Base-by-base conservation (phyloP, 2,888 invertebrate genomes). In the Drosophila greeni region DNA sequence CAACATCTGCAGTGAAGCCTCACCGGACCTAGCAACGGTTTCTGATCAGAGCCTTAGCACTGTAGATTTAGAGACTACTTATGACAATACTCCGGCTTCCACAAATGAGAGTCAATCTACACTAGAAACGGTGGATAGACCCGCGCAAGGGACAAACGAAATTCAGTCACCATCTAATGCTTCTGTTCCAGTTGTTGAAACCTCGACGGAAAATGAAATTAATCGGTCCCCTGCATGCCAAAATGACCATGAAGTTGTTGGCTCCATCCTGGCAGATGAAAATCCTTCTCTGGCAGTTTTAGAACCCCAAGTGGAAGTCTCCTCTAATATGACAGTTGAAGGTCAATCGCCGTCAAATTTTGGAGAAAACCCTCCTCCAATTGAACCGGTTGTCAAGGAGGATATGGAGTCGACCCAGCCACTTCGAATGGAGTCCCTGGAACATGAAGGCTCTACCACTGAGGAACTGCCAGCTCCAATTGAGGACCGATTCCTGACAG, bases 1-100 rank as follows among this genome's bases (percentile, higher is more conserved):
- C 6, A 82, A 39, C 39, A 81, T 86, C 55, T 82, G 75, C 48
- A 85, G 85, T 26, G 82, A 86, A 33, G 73, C 71, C 2, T 68
- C 52, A 29, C n/a, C 49, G 14, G 14, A 12, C 2, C 11, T n/a
- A 8, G 1, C 9, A 20, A 5, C 5, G 16, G 39, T 16, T 12
- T 2, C 20, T 11, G 39, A 14, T n/a, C 26, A 18, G 6, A 52
- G 52, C 12, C 12, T 4, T 12, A 12, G 7, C 16, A 12, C 6
- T 14, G 16, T 1, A 14, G 23, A 16, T 7, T 14, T 23, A 16
- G 2, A 14, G n/a, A 11, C 23, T 9, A 18, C 5, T n/a, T 1
- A 2, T 20, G 20, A 39, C 18, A 16, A 12, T 16, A 16, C 3
- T 6, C 11, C n/a, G 5, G 12, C 20, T 20, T 3, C 2, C 7